A percentile compares a stretch with the other conserved stretches of the same genome.
Conservation (phyloP, 23 tunicate species). For the Diplosoma virens region DNA sequence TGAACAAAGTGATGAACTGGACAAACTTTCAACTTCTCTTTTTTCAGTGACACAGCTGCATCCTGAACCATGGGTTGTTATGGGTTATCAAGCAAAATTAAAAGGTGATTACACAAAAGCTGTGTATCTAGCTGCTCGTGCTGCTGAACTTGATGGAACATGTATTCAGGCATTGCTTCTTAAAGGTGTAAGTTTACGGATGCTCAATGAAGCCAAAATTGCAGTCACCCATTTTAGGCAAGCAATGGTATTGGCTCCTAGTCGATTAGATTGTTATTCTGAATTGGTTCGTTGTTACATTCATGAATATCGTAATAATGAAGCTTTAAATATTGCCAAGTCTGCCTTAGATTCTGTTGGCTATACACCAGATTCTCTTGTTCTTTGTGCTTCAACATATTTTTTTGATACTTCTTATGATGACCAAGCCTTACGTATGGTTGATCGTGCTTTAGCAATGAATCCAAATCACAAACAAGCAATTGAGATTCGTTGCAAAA, state of each 20-base stretch:
- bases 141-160: conserved; percentile 46
- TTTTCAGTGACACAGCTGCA: conserved; percentile 62
- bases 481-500: conserved; percentile 35
- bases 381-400: conserved; percentile 55
- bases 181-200: conserved; percentile 52
- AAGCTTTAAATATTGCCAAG: conserved; percentile 69
- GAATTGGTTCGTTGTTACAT: conserved; percentile 52
- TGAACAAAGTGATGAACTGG: conserved; percentile 54
- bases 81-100: conserved; percentile 65
- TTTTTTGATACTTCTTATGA: conserved; percentile 4
- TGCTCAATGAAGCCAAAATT: conserved; percentile 49
- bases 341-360: conserved; percentile 63
- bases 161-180: conserved; percentile 63
- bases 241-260: conserved; percentile 65
- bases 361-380: conserved; percentile 46
- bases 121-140: conserved; percentile 62
- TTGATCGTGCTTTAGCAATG: conserved; percentile 54
- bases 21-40: conserved; percentile 43
- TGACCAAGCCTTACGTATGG: conserved; percentile 53
- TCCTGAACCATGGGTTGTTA: conserved; percentile 82
- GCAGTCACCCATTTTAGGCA: conserved; percentile 65
- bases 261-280: conserved; percentile 58
- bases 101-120: conserved; percentile 56
- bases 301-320: conserved; percentile 43
- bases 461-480: conserved; percentile 66